These are phyloP conservation scores for Tachina fera DNA, from an alignment of 2,888 invertebrate genomes.

Conservation along the genomic window DNA sequence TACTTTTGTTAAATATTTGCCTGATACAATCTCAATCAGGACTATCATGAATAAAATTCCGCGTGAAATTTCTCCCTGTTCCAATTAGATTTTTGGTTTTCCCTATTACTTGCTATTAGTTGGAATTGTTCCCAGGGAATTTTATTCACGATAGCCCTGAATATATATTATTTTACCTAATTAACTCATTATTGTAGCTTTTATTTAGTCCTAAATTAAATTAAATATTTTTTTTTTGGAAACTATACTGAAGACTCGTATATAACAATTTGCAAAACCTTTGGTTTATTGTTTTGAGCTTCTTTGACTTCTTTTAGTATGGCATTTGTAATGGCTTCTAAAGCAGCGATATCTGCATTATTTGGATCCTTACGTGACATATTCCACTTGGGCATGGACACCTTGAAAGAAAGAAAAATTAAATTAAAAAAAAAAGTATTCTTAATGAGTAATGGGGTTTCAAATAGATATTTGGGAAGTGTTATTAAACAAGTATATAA, in stretches of 20 bases:
- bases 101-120: no score
- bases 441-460: neutral
- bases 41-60: no score
- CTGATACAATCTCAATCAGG: no score
- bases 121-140: no score
- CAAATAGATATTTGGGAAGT: no score
- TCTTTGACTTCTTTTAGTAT: conserved; percentile 88
- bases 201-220: conserved; percentile 47
- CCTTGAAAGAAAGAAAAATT: conserved; percentile 83
- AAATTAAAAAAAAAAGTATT: neutral
- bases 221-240: conserved; percentile 36
- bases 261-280: conserved; percentile 91
- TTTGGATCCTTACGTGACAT: conserved; percentile 83
- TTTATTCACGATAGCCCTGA: no score
- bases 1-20: no score
- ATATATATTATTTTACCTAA: neutral
- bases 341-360: conserved; percentile 88
- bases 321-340: conserved; percentile 84
- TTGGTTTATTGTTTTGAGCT: conserved; percentile 83
- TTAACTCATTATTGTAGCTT: neutral
- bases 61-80: no score
- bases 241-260: conserved; percentile 93
- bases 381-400: conserved; percentile 88
- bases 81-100: no score
- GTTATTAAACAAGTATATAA: no score